Conservation (phyloP, 2,113 vertebrate genomes). For the Thomomys bottae region DNA sequence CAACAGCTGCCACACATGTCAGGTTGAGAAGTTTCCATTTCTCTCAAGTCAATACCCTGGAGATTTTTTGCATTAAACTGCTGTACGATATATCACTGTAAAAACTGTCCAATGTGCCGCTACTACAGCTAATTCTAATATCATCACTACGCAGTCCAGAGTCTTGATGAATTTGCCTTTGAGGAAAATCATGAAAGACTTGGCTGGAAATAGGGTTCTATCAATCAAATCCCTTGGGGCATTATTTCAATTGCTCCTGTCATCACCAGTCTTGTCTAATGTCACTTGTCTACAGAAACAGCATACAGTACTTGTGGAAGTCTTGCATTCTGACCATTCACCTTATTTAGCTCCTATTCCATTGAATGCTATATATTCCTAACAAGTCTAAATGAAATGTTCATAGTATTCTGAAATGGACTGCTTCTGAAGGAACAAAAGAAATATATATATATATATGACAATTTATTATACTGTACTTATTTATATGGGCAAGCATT, state of each 20-base stretch:
- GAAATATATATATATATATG: no score
- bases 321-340: not conserved
- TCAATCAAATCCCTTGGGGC: not conserved
- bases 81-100: not conserved
- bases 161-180: conserved; percentile 28
- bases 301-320: not conserved
- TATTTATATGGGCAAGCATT: not conserved
- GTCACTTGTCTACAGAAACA: not conserved
- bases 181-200: not conserved
- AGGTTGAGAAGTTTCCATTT: not conserved
- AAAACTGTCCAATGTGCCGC: not conserved
- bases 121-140: not conserved
- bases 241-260: not conserved
- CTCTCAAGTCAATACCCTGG: not conserved
- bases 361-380: not conserved
- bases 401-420: not conserved
- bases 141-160: not conserved
- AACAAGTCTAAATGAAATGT: not conserved
- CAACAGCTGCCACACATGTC: not conserved
- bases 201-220: not conserved
- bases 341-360: not conserved
- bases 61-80: conserved; percentile 26
- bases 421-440: not conserved
- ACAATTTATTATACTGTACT: not conserved
- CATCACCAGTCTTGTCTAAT: not conserved